Percentiles rank a stretch among this genome's conserved stretches.
Evolutionary conservation across 1,140 invertebrate genomes (phyloP).

Genomic region (Myzus persicae): DNA sequence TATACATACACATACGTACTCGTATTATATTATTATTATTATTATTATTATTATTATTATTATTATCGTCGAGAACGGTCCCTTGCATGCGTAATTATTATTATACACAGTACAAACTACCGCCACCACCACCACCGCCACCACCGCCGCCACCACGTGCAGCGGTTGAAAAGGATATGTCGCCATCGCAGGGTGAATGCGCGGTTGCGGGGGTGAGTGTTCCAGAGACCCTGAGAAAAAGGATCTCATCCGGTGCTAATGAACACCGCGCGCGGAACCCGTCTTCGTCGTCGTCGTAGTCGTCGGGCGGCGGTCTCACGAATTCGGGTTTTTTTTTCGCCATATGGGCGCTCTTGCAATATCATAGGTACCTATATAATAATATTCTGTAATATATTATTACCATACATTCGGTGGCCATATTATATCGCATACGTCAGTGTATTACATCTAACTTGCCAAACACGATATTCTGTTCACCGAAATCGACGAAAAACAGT

Average conservation of each 20-base stretch:
- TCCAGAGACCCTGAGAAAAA: constrained; percentile 21
- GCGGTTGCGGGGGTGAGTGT: not conserved
- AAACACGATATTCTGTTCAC: not conserved
- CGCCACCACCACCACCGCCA: not conserved
- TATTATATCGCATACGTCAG: not conserved
- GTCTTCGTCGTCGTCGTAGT: not conserved
- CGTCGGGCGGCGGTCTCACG: not conserved
- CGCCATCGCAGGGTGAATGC: not conserved
- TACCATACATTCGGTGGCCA: not conserved
- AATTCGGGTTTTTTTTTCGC: constrained; percentile 36
- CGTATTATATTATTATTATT: constrained; percentile 24
- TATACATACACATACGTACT: not conserved
- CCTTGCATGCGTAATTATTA: constrained; percentile 37
- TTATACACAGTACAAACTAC: not conserved
- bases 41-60: constrained; percentile 18
- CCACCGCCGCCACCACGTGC: not conserved
- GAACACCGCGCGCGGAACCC: not conserved
- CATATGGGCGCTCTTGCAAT: not conserved
- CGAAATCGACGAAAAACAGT: not conserved
- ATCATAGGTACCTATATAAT: not conserved
- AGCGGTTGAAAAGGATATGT: not conserved
- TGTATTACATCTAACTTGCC: not conserved
- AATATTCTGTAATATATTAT: too few species aligned
- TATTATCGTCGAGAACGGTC: not conserved
- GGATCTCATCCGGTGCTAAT: constrained; percentile 39